Base-by-base conservation (phyloP, 2,797 vertebrate species). In the Schizopygopsis pylzovi region DNA sequence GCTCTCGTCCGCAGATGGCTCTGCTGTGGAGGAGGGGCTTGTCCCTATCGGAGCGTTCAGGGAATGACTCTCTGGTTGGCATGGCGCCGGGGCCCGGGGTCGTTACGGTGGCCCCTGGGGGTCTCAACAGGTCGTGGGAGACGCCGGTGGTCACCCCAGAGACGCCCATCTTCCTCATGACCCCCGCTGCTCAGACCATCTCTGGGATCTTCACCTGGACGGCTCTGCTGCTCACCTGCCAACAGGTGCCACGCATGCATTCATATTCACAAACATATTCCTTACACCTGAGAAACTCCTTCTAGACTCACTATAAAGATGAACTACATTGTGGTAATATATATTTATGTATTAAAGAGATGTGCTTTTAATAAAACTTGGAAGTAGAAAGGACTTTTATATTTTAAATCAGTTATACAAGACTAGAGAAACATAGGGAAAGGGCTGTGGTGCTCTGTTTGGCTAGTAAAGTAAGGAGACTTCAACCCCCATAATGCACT, bases 201-300 rank as follows among this genome's bases (percentile, higher is more conserved):
- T 98, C 98, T 0, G 98, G 98, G 12, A 95, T 98, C 93, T 99
- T 99, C 82, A 98, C 99, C 18, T 99, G 98, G 98, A 98, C 97
- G 0, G 98, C 98, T 79, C 95, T 99, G 89, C 96, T 99, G 67
- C 95, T 99, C 93, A 99, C 98, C 79, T 98, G 98, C 92, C 98
- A 99, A 90, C 98, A 99, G 98, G 98, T 99, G 95, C 15, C 1
- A 22, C 28, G 56, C 68, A 70, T 43, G 20, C 80, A 68, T 10
- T 41, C 9, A 41, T 22, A 41, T 20, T 37, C 28, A 67, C 6
- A 67, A 67, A 67, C 28, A 0, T 33, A 12, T 28, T 63, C 12
- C n/a, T 13, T 28, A 28, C 59, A 25, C 54, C 20, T 25, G 4
- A 63, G 25, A 63, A 63, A 63, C 22, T 15, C 5, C 25, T 15